Conservation (phyloP, 1,140 invertebrate genomes). For the Camponotus pennsylvanicus region DNA sequence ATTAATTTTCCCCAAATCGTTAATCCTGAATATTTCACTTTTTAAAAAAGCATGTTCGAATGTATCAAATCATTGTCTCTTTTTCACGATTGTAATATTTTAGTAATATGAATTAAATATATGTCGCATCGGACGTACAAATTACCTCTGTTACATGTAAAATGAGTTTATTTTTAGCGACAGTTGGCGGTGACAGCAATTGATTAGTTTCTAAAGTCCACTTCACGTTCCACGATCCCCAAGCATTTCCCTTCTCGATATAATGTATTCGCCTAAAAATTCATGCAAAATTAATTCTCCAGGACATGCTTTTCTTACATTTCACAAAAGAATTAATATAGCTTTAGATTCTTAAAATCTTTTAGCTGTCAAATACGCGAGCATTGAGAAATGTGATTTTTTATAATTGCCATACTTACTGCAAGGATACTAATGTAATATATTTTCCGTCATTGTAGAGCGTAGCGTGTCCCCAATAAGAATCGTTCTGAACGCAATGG, state of each 20-base stretch:
- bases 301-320: not conserved
- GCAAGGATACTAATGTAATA: conserved; percentile 85
- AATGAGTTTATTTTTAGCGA: conserved; percentile 89
- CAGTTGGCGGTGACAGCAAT: conserved; percentile 90
- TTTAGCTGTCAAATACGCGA: not conserved
- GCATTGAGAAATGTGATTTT: not conserved
- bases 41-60: too few relatives aligned
- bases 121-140: too few relatives aligned
- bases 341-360: not conserved
- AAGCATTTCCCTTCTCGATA: conserved; percentile 90
- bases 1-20: not conserved
- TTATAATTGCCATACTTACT: conserved; percentile 80
- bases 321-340: not conserved
- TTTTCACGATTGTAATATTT: too few relatives aligned
- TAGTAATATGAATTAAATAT: too few relatives aligned
- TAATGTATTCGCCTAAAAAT: conserved; percentile 91
- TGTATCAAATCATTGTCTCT: not conserved
- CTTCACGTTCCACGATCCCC: conserved; percentile 92
- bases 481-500: conserved; percentile 89
- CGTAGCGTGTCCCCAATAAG: conserved; percentile 91
- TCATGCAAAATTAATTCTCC: conserved; percentile 47
- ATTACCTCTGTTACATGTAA: conserved; percentile 91
- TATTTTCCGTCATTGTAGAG: conserved; percentile 87
- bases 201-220: conserved; percentile 92
- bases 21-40: too few relatives aligned